Percentiles rank a stretch among this genome's conserved stretches.
These are phyloP conservation scores for Melanchra persicariae DNA, from an alignment of 2,888 invertebrate genomes.

Conservation along the genomic window DNA sequence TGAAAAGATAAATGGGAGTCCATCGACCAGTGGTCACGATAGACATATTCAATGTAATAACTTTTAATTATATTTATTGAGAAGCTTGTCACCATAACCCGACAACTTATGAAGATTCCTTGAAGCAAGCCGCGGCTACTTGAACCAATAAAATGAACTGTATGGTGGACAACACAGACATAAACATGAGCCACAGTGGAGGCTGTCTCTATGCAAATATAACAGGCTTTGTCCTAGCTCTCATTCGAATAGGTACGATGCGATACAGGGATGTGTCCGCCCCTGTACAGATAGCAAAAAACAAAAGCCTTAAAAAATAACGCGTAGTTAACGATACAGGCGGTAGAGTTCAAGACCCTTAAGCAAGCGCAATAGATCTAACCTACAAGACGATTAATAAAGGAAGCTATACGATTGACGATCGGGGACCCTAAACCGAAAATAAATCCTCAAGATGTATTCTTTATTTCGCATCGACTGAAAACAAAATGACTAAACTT, in stretches of 20 bases:
- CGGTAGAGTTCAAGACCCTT: not conserved
- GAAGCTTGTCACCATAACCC: conserved; percentile 38
- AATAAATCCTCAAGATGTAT: too few relatives aligned
- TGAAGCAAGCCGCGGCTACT: conserved; percentile 51
- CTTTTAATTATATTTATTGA: conserved; percentile 12
- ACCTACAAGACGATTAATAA: not conserved
- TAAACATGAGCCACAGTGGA: conserved; percentile 77
- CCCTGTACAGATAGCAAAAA: conserved; percentile 66
- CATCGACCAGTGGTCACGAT: not conserved
- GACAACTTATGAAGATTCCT: conserved; percentile 48
- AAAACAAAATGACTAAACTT: not conserved
- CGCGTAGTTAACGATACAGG: too few relatives aligned
- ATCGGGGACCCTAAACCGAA: too few relatives aligned
- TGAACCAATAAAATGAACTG: conserved; percentile 70
- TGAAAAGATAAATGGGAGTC: not conserved
- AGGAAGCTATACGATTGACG: not conserved
- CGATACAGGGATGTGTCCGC: conserved; percentile 60
- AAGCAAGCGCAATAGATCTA: not conserved
- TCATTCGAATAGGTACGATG: conserved; percentile 65
- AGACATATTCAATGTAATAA: not conserved
- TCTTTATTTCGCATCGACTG: not conserved
- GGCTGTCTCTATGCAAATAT: conserved; percentile 86
- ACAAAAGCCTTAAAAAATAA: not conserved
- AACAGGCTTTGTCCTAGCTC: conserved; percentile 81
- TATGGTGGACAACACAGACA: conserved; percentile 74